Evolutionary conservation across 2,797 vertebrate genomes (phyloP).

Genomic region (Peromyscus eremicus): DNA sequence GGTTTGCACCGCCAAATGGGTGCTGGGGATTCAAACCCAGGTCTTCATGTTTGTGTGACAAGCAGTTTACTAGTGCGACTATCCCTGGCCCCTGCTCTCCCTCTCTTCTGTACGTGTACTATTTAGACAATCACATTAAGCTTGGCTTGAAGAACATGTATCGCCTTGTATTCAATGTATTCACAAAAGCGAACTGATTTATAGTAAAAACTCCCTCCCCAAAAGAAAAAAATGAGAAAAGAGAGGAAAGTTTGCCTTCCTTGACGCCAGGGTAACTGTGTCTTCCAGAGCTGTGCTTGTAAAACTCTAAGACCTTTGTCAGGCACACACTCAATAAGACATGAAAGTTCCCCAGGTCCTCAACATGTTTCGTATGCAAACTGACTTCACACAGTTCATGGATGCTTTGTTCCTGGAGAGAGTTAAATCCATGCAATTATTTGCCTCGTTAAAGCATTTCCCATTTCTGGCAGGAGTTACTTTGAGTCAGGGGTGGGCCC

Average conservation of each 20-base stretch:
- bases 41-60: not conserved
- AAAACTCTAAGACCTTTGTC: not conserved
- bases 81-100: fast-evolving
- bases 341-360: not conserved
- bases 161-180: not conserved
- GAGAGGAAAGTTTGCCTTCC: not conserved
- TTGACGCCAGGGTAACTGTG: not conserved
- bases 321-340: not conserved
- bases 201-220: not conserved
- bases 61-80: not conserved
- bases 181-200: not conserved
- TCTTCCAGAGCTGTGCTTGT: not conserved
- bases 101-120: not conserved
- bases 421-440: not conserved
- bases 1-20: not conserved
- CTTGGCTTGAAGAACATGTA: not conserved
- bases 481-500: not conserved
- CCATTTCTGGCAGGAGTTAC: not conserved
- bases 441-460: not conserved
- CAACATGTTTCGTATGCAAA: not conserved
- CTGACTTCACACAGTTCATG: not conserved
- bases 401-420: not conserved
- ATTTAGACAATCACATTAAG: not conserved
- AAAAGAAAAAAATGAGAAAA: too few relatives aligned
- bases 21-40: not conserved